Percentiles rank a stretch among this genome's conserved stretches.
Conservation (phyloP, 2,113 vertebrate species). For the Mola mola region DNA sequence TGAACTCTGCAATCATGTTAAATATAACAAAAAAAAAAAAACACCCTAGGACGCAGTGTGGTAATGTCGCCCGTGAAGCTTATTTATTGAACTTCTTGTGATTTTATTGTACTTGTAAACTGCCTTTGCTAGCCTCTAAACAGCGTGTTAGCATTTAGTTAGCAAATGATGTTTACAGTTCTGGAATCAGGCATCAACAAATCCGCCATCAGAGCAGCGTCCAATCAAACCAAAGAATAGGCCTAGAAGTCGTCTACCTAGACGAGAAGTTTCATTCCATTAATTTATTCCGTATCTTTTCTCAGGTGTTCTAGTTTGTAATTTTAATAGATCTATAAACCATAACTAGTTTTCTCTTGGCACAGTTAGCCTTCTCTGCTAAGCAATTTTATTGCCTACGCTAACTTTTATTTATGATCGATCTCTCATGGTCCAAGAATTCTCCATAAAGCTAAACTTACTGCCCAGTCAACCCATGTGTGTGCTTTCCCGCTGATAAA, state of each 20-base stretch:
- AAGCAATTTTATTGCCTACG: constrained; percentile 1
- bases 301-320: constrained; percentile 66
- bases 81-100: constrained; percentile 51
- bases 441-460: constrained; percentile 61
- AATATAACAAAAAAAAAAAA: constrained; percentile 15
- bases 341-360: constrained; percentile 20
- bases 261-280: constrained; percentile 29
- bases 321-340: constrained; percentile 26
- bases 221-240: constrained; percentile 80
- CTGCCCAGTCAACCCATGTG: constrained; percentile 53
- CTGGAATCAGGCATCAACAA: constrained; percentile 3
- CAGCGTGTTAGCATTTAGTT: constrained; percentile 37
- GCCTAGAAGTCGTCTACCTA: constrained; percentile 46
- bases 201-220: constrained; percentile 36
- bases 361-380: constrained; percentile 18
- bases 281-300: constrained; percentile 48
- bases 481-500: constrained; percentile 21
- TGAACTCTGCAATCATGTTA: constrained; percentile 46
- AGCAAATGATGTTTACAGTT: constrained; percentile 13
- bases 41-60: constrained; percentile 18
- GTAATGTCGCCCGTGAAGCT: constrained; percentile 45
- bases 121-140: constrained; percentile 56
- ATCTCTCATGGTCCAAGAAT: constrained; percentile 35
- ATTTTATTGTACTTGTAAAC: constrained; percentile 52
- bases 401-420: constrained; percentile 16